Base-by-base conservation (phyloP, 2,113 vertebrate genomes). In the Chroicocephalus ridibundus region DNA sequence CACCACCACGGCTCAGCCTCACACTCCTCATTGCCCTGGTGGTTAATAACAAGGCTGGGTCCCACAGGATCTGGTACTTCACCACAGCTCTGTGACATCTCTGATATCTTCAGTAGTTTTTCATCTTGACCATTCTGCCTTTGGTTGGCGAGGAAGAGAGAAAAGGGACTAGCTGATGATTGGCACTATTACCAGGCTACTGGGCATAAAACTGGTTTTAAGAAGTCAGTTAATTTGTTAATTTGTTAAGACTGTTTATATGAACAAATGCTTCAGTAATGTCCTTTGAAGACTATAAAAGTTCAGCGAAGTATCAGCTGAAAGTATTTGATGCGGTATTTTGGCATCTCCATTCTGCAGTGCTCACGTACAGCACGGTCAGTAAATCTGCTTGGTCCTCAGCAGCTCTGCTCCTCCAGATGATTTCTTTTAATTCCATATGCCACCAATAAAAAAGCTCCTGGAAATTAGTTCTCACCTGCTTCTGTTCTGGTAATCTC, bases 381-480 rank as follows among this genome's bases (percentile, higher is more conserved):
- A 34, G 21, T 29, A 82, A 93, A 93, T 58, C 40, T 65, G 51
- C 68, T 46, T 25, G 9, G 46, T 61, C 60, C 70, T 89, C 29
- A 51, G 66, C 52, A 89, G 54, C 61, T 92, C 68, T 84, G 78
- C 72, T 78, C 26, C 87, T 69, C 60, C 65, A 81, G 51, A 78
- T 86, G 83, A 96, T 94, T 96, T 71, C 58, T 79, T 95, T 87
- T 60, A 88, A 90, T 95, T 86, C 65, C 86, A 29, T 34, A 12
- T 72, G 42, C 31, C 87, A 78, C 82, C 68, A 90, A 77, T 94
- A 80, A 97, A 93, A 97, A 92, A 94, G 49, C n/a, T 25, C 88
- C 93, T 94, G 86, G 95, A 96, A 95, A 88, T 95, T 64, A 68
- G 64, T 97, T 96, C 94, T 98, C 98, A 98, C 98, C 98, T 98